phyloP scores from a whole-genome alignment of 2,797 vertebrate species.

The Sebastes dallii region DNA sequence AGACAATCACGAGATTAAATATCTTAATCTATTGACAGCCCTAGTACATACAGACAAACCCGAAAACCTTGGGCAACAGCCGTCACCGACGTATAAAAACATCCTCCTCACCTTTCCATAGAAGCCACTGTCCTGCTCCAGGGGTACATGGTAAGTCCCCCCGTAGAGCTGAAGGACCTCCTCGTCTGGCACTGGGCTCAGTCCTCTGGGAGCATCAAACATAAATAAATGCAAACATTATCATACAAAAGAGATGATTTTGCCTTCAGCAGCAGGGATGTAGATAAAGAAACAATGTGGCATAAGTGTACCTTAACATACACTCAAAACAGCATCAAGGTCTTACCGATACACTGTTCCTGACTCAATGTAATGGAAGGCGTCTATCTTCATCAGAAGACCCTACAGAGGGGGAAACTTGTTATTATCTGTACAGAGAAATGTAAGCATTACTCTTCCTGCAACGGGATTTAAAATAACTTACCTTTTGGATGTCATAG shows the following conservation, averaged over 20 bases:
- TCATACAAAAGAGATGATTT: not conserved
- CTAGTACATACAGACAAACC: too few species aligned
- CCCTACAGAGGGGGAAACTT: constrained; percentile 67
- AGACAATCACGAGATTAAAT: too few species aligned
- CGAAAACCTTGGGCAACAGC: too few species aligned
- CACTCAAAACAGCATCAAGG: not conserved
- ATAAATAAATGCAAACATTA: not conserved
- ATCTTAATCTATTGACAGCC: too few species aligned
- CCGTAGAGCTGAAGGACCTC: constrained; percentile 85
- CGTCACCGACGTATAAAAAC: too few species aligned
- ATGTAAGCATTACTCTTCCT: not conserved
- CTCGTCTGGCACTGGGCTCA: constrained; percentile 85
- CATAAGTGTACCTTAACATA: not conserved
- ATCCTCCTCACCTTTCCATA: constrained; percentile 85
- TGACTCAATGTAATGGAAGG: constrained; percentile 89
- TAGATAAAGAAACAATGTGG: not conserved
- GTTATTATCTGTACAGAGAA: not conserved
- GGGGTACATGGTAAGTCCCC: constrained; percentile 85
- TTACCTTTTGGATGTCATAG: constrained; percentile 90
- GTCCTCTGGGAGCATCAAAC: constrained; percentile 75
- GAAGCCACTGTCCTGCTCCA: constrained; percentile 88
- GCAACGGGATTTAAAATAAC: not conserved
- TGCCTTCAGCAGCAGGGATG: not conserved
- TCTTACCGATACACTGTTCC: constrained; percentile 88
- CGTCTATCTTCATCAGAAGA: constrained; percentile 90